A percentile compares a stretch with the other conserved stretches of the same genome.
Conservation (phyloP, 2,888 invertebrate genomes). For the Icerya purchasi region DNA sequence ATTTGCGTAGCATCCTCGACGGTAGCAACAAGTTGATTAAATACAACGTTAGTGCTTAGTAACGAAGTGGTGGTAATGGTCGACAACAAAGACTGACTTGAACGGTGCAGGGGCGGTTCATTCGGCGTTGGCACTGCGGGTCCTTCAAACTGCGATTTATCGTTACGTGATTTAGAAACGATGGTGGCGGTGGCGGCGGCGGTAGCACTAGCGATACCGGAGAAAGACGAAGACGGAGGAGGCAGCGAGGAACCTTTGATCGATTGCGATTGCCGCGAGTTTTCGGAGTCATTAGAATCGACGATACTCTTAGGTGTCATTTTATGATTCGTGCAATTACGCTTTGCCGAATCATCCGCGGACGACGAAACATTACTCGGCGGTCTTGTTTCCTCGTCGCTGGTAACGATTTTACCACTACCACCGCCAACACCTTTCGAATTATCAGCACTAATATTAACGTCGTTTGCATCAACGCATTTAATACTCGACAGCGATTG, state of each 20-base stretch:
- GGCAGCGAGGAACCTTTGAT: background rate
- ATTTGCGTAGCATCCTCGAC: slow-evolving; percentile 8
- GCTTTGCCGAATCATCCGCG: too few species aligned
- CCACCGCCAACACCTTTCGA: background rate
- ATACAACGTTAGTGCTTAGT: too few species aligned
- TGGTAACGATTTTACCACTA: background rate
- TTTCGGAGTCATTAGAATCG: too few species aligned
- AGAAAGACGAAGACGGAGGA: background rate
- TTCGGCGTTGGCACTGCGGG: background rate
- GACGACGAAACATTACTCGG: background rate
- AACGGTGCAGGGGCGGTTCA: slow-evolving; percentile 1
- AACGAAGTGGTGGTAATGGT: too few species aligned
- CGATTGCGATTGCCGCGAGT: too few species aligned
- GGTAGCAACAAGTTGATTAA: slow-evolving; percentile 4
- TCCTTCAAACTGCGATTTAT: too few species aligned
- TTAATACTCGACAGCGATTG: too few species aligned
- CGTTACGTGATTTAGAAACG: too few species aligned
- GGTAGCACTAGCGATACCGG: background rate
- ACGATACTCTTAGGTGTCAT: too few species aligned
- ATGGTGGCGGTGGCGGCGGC: background rate
- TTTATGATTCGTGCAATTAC: too few species aligned
- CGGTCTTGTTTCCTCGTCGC: background rate
- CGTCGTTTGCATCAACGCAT: background rate
- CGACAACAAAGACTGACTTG: too few species aligned
- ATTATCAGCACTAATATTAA: background rate